Evolutionary conservation across 1,140 invertebrate species (phyloP).

Genomic region (Aphelenchoides avenae): DNA sequence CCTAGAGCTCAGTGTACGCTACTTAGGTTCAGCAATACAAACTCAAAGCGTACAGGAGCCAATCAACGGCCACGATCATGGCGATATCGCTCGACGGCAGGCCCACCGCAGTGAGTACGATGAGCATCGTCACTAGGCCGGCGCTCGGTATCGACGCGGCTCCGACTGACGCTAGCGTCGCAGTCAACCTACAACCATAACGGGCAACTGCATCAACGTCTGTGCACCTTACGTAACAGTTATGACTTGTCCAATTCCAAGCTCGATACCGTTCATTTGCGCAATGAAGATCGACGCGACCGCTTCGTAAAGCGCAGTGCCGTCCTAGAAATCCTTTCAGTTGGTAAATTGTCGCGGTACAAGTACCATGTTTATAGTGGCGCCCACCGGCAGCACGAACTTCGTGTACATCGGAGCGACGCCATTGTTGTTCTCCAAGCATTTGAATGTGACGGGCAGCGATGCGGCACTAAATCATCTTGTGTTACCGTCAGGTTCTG

Average conservation of each 20-base stretch:
- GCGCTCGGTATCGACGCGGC: constrained; percentile 88
- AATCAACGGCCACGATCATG: constrained; percentile 89
- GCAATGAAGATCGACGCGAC: constrained; percentile 65
- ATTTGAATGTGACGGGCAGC: constrained; percentile 80
- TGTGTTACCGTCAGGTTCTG: constrained; percentile 18
- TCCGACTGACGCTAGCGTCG: constrained; percentile 90
- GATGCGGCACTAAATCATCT: constrained; percentile 74
- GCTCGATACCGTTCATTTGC: constrained; percentile 67
- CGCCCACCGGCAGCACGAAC: constrained; percentile 86
- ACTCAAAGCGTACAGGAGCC: constrained; percentile 76
- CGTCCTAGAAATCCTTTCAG: constrained; percentile 57
- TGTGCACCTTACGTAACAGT: constrained; percentile 75
- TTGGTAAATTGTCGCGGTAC: background rate
- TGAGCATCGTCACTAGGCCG: constrained; percentile 91
- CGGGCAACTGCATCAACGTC: background rate
- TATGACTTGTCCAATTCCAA: constrained; percentile 66
- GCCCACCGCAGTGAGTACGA: constrained; percentile 88
- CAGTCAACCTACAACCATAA: constrained; percentile 71
- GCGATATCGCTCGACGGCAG: constrained; percentile 83
- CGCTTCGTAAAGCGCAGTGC: constrained; percentile 64
- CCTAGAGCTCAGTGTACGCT: background rate
- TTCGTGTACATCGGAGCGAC: constrained; percentile 70
- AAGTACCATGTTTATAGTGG: constrained; percentile 53
- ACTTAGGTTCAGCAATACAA: background rate
- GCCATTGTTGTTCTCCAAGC: constrained; percentile 63